Base-by-base conservation (phyloP, 2,797 vertebrate genomes). In the Triplophysa yarkandensis region DNA sequence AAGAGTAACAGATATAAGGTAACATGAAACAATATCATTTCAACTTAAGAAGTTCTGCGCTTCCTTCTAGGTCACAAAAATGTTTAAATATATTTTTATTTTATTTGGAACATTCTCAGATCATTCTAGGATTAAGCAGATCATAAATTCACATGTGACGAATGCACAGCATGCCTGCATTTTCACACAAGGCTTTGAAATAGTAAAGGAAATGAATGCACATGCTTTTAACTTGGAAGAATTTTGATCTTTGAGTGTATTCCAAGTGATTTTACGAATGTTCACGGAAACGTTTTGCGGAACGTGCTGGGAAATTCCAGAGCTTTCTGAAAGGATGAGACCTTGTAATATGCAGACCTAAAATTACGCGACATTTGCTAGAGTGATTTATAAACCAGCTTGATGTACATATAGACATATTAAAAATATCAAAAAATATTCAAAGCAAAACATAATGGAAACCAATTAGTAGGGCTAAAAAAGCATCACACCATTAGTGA, bases 251-350 rank as follows among this genome's bases (percentile, higher is more conserved):
- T 25, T 55, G 52, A 28, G 13, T 46, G 34, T 48, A 28, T 64
- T 73, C 23, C 13, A 54, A 23, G 60, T n/a, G 36, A 64, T 43
- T 73, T 64, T 5, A 44, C 19, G 39, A 54, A 41, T 14, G 34
- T 64, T 63, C 46, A 64, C 11, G 43, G 39, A 74, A 74, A 54
- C 50, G 8, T 72, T 13, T 64, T 41, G 62, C 14, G 5, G 60
- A 21, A 54, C 71, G 61, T 57, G 62, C 50, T 65, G 62, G 62
- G 50, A 65, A 66, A 55, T 66, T 74, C 71, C 62, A 34, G 34
- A 8, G 36, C 43, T 65, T 65, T 65, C 62, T 65, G 39, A 41
- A 57, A 46, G 71, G 48, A 73, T 73, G 34, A 64, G 50, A 41
- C 39, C 62, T 65, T 74, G 48, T 43, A 36, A 73, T 64, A 48